Conservation (phyloP, 2,888 invertebrate species). For the Tenthredo scrophulariae region DNA sequence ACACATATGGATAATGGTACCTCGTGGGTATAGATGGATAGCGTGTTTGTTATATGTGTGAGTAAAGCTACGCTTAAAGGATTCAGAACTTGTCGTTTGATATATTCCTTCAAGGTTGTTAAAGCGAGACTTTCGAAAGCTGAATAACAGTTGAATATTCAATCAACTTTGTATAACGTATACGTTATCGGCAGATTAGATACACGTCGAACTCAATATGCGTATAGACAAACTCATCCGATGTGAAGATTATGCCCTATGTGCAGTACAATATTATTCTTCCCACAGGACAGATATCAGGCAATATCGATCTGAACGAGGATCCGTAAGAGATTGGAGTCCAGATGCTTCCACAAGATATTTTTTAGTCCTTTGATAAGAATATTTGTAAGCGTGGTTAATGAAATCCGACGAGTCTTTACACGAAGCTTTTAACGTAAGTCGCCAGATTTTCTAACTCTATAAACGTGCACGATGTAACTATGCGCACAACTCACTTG, state of each 20-base stretch:
- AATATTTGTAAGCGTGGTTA: background rate
- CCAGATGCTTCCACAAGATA: background rate
- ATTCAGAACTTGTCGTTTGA: background rate
- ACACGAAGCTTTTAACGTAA: background rate
- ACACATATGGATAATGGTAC: background rate
- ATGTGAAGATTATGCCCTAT: background rate
- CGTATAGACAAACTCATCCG: background rate
- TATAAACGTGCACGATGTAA: background rate
- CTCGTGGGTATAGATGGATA: background rate
- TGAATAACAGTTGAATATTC: background rate
- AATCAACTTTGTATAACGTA: background rate
- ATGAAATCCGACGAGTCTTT: background rate
- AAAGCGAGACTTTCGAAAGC: background rate
- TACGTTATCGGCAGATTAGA: background rate
- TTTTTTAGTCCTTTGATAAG: background rate
- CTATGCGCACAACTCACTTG: constrained; percentile 20
- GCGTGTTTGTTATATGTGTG: background rate
- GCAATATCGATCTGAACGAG: background rate
- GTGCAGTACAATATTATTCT: background rate
- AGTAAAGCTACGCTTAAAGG: background rate
- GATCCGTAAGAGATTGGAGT: background rate
- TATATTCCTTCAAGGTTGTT: background rate
- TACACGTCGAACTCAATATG: background rate
- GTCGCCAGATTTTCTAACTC: background rate
- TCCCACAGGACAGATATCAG: background rate